Conservation (phyloP, 2,797 vertebrate species). For the Lithobates sylvaticus region DNA sequence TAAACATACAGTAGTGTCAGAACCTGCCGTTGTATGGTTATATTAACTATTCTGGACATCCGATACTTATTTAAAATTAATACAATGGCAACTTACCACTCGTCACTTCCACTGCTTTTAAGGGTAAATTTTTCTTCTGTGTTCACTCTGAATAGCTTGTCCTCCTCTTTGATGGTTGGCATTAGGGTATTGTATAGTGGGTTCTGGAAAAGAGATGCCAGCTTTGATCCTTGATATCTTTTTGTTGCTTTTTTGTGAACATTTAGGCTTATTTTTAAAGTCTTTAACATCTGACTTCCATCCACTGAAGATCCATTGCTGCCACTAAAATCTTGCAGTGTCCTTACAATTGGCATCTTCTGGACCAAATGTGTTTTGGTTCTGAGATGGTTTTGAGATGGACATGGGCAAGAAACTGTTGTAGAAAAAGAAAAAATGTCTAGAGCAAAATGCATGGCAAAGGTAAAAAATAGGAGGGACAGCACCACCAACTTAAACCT, state of each 20-base stretch:
- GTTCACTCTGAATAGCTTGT: slow-evolving; percentile 80
- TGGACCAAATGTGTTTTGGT: slow-evolving; percentile 26
- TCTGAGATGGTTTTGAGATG: slow-evolving; percentile 17
- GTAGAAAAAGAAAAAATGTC: slow-evolving; percentile 54
- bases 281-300: not conserved
- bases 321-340: slow-evolving; percentile 69
- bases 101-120: slow-evolving; percentile 67
- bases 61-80: no score
- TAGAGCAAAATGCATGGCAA: slow-evolving; percentile 65
- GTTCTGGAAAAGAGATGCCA: slow-evolving; percentile 80
- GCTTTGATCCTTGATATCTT: slow-evolving; percentile 67
- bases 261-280: not conserved
- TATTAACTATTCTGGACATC: no score
- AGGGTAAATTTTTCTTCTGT: slow-evolving; percentile 71
- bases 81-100: slow-evolving; percentile 76
- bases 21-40: no score
- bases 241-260: not conserved
- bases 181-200: slow-evolving; percentile 76
- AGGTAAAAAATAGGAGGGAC: slow-evolving; percentile 64
- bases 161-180: slow-evolving; percentile 72
- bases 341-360: slow-evolving; percentile 61
- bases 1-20: no score
- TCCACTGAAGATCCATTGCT: slow-evolving; percentile 61
- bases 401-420: slow-evolving; percentile 6
- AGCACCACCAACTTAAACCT: slow-evolving; percentile 68